phyloP scores from a whole-genome alignment of 2,888 invertebrate genomes.

The Synanthedon tipuliformis region DNA sequence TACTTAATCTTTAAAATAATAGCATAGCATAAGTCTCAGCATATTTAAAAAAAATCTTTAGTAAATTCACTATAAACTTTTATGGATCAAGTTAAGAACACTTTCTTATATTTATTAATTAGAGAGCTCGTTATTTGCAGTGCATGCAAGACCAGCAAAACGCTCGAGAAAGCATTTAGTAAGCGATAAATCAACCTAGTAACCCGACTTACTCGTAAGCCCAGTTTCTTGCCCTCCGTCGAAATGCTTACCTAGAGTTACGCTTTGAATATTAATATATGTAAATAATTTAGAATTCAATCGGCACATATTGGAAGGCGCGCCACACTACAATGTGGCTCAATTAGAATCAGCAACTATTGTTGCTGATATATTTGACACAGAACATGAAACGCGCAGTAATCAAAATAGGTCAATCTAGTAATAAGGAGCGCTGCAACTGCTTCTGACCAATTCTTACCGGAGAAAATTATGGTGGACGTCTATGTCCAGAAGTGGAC shows the following conservation, averaged over 20 bases:
- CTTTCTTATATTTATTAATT: no score
- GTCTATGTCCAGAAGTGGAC: no score
- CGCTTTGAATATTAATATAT: constrained; percentile 45
- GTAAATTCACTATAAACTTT: no score
- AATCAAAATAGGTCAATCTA: background rate
- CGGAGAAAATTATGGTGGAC: no score
- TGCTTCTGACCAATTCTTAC: no score
- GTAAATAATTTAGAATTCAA: constrained; percentile 39
- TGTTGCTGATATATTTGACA: constrained; percentile 13
- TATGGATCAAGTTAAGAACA: no score
- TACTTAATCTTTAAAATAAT: no score
- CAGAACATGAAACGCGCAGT: constrained; percentile 1
- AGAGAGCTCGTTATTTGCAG: no score
- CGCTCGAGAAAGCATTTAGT: background rate
- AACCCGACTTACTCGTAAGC: background rate
- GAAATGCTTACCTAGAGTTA: constrained; percentile 7
- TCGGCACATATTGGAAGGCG: constrained; percentile 25
- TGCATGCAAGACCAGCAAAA: background rate
- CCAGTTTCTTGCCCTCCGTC: background rate
- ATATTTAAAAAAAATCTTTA: no score
- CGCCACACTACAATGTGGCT: constrained; percentile 25
- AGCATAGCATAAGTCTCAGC: no score
- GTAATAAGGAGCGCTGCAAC: no score
- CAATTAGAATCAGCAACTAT: constrained; percentile 47
- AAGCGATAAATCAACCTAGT: background rate